Conservation (phyloP, 1,140 invertebrate genomes). For the Drosophila arawakana region DNA sequence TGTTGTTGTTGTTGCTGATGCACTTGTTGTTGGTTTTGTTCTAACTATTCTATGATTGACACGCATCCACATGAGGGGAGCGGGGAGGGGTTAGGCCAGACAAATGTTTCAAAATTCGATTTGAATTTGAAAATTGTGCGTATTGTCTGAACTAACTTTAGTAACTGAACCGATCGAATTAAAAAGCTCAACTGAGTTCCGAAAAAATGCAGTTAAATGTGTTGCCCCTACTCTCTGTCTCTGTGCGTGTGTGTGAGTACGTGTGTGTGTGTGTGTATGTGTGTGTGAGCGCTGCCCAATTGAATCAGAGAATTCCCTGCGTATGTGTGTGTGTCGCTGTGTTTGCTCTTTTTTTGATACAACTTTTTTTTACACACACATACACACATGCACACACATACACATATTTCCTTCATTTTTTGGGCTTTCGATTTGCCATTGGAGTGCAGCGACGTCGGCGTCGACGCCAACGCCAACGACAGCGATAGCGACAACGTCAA, state of each 20-base stretch:
- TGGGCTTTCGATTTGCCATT: slow-evolving; percentile 55
- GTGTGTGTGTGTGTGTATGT: slow-evolving; percentile 18
- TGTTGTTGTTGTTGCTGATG: slow-evolving; percentile 15
- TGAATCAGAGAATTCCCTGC: slow-evolving; percentile 72
- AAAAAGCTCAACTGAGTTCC: slow-evolving; percentile 84
- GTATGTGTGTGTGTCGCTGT: slow-evolving; percentile 33
- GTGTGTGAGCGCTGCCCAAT: slow-evolving; percentile 70
- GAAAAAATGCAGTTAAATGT: slow-evolving; percentile 83
- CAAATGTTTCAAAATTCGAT: slow-evolving; percentile 27
- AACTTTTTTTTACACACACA: slow-evolving; percentile 39
- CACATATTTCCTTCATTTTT: slow-evolving; percentile 58
- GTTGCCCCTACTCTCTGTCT: slow-evolving; percentile 45
- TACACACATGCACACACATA: slow-evolving; percentile 16
- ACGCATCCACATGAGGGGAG: slow-evolving; percentile 23
- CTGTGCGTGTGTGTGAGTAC: slow-evolving; percentile 13
- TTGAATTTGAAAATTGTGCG: slow-evolving; percentile 62
- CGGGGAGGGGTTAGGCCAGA: too few species aligned
- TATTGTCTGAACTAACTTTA: slow-evolving; percentile 83
- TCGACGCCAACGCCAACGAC: slow-evolving; percentile 10
- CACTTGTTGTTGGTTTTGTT: not conserved
- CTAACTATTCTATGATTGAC: slow-evolving; percentile 26
- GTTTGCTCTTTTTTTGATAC: slow-evolving; percentile 58
- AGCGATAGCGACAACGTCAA: not conserved
- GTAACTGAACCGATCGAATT: slow-evolving; percentile 84
- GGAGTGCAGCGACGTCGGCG: slow-evolving; percentile 58